Conservation (phyloP, 2,888 invertebrate species). For the Dryobota labecula region DNA sequence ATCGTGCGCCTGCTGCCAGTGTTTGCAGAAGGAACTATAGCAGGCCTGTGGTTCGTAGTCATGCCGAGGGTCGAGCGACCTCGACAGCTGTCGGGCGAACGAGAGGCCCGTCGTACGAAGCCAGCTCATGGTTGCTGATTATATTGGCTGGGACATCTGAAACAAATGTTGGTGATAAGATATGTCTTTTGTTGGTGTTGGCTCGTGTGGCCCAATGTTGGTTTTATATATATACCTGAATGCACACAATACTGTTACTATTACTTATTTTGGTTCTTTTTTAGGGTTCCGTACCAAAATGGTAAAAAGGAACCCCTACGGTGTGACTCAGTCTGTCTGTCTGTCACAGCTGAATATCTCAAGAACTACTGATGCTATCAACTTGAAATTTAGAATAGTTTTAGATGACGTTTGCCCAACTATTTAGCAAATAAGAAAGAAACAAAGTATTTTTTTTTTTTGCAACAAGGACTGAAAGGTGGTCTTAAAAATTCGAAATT, state of each 20-base stretch:
- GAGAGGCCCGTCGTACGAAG: constrained; percentile 91
- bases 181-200: neutral
- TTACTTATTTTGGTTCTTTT: too few relatives aligned
- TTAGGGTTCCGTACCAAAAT: too few relatives aligned
- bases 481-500: too few relatives aligned
- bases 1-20: constrained; percentile 97
- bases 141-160: constrained; percentile 73
- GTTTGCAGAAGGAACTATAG: constrained; percentile 97
- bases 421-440: too few relatives aligned
- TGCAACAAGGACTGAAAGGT: too few relatives aligned
- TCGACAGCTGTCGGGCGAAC: constrained; percentile 91
- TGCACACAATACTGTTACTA: neutral
- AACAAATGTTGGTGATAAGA: constrained; percentile 37
- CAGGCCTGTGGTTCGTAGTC: constrained; percentile 97
- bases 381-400: too few relatives aligned
- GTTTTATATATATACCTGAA: neutral
- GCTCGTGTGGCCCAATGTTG: neutral
- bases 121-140: constrained; percentile 92
- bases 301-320: too few relatives aligned
- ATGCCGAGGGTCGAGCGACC: constrained; percentile 92
- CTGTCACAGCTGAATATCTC: too few relatives aligned
- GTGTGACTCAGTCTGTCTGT: too few relatives aligned
- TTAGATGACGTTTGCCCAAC: too few relatives aligned
- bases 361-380: too few relatives aligned
- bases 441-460: too few relatives aligned